Evolutionary conservation across 1,140 invertebrate genomes (phyloP), one percentile per base, ranked within the genome.

Genomic region (Spodoptera frugiperda): DNA sequence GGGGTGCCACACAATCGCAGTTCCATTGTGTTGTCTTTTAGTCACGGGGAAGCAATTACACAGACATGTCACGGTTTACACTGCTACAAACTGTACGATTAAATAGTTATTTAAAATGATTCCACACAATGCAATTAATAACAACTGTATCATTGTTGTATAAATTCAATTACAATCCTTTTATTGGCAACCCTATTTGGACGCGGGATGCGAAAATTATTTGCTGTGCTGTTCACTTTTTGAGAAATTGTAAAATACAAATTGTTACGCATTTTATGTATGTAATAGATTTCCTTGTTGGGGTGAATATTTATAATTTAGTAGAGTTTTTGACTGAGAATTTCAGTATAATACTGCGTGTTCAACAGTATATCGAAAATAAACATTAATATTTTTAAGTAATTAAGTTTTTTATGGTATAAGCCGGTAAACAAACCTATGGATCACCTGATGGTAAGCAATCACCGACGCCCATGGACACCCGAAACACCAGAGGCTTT

Each of bases 61-160:
- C 74, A 71, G 17, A 61, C 63, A 77, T 78, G 74, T 65, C 65
- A 79, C 77, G 81, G 54, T 57, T 75, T 55, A 68, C 25, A 77
- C 49, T 21, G 51, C 67, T 21, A 68, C 59, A 53, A 83, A 80
- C 76, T 78, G 73, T 78, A 76, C 76, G 76, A 76, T 82, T 77
- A 74, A 76, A 81, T 78, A 78, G 33, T 73, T 48, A 73, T 73
- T 73, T 48, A 73, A 59, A 68, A 68, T 33, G 21, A 51, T 30
- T 75, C 68, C 54, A 17, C 54, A 67, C 63, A 67, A 67, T 67
- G 21, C 19, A 49, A 67, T 67, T 25, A 67, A n/a, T 67, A 67
- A 48, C 21, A 67, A 67, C 39, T 48, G 63, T 67, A 25, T 21
- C 44, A 67, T 67, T 67, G 63, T 67, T 19, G 44, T 67, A n/a